Base-by-base conservation (phyloP, 92 coral and sea anemone genomes). In the Bergia sp. region DNA sequence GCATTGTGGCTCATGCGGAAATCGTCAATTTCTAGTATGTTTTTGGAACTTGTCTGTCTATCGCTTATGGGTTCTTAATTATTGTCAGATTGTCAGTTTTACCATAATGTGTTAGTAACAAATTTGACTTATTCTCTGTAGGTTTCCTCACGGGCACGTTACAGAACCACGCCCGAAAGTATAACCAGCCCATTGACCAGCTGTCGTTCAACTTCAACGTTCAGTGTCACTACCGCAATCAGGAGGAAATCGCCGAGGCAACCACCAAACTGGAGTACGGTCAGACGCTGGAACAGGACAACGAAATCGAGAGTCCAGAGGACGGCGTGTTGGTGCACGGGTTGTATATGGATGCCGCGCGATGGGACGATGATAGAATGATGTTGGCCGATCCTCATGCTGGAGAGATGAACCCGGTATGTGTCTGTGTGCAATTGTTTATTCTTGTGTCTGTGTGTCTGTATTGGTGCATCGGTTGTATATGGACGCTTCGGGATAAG, bases 91-190 rank as follows among this genome's bases (percentile, higher is more conserved):
- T 53, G 16, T 53, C 58, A 53, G 58, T 53, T 53, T 53, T 69
- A 11, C 29, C 5, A 71, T 44, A 79, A 3, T 29, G 21, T 84
- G 3, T 38, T 6, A 13, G 66, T 79, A 57, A 40, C 75, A 38
- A 20, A 37, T 37, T 77, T 80, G 38, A 71, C 65, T 37, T 36
- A 11, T 29, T 86, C 65, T 18, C 85, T 65, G 21, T 90, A 97
- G 99, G 99, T 85, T 97, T 97, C 89, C 90, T 97, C 38, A 97
- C 99, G 36, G 99, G 99, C 16, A 92, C 99, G 2, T 91, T 97
- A 10, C 99, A 97, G 82, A 97, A 97, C 91, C 99, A 97, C 94
- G 98, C 99, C 82, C 97, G 99, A 41, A 97, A 97, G 88, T 97
- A 97, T 95, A 97, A 97, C 90, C 96, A 86, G 36, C 99, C 99